Evolutionary conservation across 2,888 invertebrate genomes (phyloP), one percentile per base, ranked within the genome.

Genomic region (Epinotia demarniana): DNA sequence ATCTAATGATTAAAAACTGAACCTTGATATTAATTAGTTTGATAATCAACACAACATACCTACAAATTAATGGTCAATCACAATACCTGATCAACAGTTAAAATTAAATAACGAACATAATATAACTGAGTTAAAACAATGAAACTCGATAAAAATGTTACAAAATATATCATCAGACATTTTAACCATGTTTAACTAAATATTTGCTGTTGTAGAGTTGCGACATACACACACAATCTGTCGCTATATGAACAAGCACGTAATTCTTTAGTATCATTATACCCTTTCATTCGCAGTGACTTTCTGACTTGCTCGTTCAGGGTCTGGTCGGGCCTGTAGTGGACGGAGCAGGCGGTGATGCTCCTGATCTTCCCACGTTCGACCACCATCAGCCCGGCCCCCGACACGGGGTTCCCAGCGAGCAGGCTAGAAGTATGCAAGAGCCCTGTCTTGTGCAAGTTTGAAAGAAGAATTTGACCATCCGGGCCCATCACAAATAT

Each of bases 401-500:
- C 62, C 18, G 62, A 62, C 39, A 62, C 62, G 11, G 62, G 62
- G 39, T 18, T 39, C 62, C 62, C 62, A 0, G 62, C 62, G 62
- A 62, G 39, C 62, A 62, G 62, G 18, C 62, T 62, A 11, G 62
- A 62, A n/a, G 62, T 62, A 12, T 62, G 62, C 39, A 62, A 39
- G 12, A 33, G 33, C 62, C 62, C 62, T 8, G 33, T 9, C n/a
- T 33, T 62, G n/a, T 62, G 62, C 39, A 33, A 39, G 39, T 62
- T 62, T 0, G 62, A 62, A 18, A 62, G 12, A 11, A 62, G 62
- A 12, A 62, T 39, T 39, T 62, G 62, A 3, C 62, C 62, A 11
- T 62, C 62, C 18, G 62, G 62, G 11, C 62, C 62, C 62, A 62
- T 62, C 18, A 39, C 39, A 39, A 62, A 62, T n/a, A 62, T 62